Evolutionary conservation across 1,140 invertebrate genomes (phyloP).

Genomic region (Cephus cinctus): DNA sequence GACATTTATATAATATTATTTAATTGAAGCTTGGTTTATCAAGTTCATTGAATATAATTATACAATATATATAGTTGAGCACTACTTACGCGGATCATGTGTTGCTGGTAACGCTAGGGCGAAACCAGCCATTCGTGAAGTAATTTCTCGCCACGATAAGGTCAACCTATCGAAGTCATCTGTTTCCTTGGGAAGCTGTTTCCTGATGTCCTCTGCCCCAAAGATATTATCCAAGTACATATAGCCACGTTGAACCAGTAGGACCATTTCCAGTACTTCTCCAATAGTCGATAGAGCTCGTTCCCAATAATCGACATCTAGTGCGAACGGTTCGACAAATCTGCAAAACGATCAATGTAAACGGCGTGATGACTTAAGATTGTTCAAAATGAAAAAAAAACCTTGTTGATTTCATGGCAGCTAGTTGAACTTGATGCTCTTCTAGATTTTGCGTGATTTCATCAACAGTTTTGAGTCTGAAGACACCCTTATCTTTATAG

Average conservation of each 20-base stretch:
- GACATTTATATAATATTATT: too few relatives aligned
- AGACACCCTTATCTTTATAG: slow-evolving; percentile 67
- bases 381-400: slow-evolving; percentile 15
- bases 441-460: slow-evolving; percentile 73
- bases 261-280: slow-evolving; percentile 74
- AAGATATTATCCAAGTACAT: slow-evolving; percentile 86
- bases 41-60: too few relatives aligned
- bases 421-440: slow-evolving; percentile 72
- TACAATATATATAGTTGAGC: too few relatives aligned
- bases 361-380: neutral
- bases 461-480: slow-evolving; percentile 64
- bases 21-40: too few relatives aligned
- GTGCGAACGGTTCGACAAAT: slow-evolving; percentile 81
- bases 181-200: slow-evolving; percentile 77
- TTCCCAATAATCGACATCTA: slow-evolving; percentile 81
- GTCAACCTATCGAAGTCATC: slow-evolving; percentile 73
- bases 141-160: slow-evolving; percentile 71
- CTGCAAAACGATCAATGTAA: slow-evolving; percentile 36
- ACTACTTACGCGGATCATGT: slow-evolving; percentile 47
- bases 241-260: slow-evolving; percentile 78
- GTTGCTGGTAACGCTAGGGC: slow-evolving; percentile 40
- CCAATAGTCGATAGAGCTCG: slow-evolving; percentile 73
- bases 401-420: slow-evolving; percentile 80
- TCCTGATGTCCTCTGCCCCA: slow-evolving; percentile 78
- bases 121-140: slow-evolving; percentile 46